Conservation (phyloP, 2,888 invertebrate genomes). For the Sabatieria punctata region DNA sequence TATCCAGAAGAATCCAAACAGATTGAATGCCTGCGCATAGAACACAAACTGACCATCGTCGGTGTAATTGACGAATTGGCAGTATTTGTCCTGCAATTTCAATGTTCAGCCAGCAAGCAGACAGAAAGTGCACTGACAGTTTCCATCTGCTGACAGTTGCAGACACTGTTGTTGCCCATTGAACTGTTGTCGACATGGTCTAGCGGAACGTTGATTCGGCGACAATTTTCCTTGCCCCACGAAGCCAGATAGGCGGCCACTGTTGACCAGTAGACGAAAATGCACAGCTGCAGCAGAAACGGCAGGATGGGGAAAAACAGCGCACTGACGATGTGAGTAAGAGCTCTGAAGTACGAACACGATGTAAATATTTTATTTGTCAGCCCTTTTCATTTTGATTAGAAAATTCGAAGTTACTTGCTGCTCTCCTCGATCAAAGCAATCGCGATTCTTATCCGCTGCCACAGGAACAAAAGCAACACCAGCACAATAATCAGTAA, state of each 20-base stretch:
- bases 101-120: too few relatives aligned
- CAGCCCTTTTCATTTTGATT: background rate
- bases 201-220: background rate
- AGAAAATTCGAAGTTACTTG: slow-evolving; percentile 33
- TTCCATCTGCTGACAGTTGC: background rate
- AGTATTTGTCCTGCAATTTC: too few relatives aligned
- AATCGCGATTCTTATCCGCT: slow-evolving; percentile 67
- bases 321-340: slow-evolving; percentile 61
- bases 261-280: slow-evolving; percentile 51
- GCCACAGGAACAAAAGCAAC: slow-evolving; percentile 60
- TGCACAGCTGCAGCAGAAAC: slow-evolving; percentile 58
- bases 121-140: too few relatives aligned
- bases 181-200: slow-evolving; percentile 1
- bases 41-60: background rate
- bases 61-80: background rate
- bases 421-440: slow-evolving; percentile 72
- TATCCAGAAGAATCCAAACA: slow-evolving; percentile 71
- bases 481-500: slow-evolving; percentile 50
- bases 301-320: slow-evolving; percentile 78
- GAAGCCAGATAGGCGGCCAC: slow-evolving; percentile 45
- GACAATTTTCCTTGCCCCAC: slow-evolving; percentile 8
- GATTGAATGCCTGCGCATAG: slow-evolving; percentile 44
- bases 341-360: slow-evolving; percentile 49
- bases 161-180: background rate
- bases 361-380: background rate